Percentiles rank a stretch among this genome's conserved stretches.
phyloP scores from a whole-genome alignment of 1,140 invertebrate genomes.

The Pogonus chalceus region DNA sequence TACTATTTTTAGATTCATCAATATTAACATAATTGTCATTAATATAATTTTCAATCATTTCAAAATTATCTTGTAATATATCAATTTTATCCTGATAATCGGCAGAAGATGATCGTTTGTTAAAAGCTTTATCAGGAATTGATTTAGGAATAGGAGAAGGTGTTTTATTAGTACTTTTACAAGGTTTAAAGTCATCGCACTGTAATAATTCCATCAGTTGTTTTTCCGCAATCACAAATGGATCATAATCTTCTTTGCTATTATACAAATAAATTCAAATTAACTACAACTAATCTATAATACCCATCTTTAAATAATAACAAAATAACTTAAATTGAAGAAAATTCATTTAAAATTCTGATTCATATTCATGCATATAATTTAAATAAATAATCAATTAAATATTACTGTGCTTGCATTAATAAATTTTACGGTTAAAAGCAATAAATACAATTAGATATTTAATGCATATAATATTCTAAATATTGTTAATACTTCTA shows the following conservation, averaged over 20 bases:
- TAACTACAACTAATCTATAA: too few relatives aligned
- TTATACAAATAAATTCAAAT: constrained; percentile 31
- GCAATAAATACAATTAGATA: too few relatives aligned
- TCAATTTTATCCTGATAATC: constrained; percentile 29
- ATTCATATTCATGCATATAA: too few relatives aligned
- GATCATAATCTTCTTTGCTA: constrained; percentile 45
- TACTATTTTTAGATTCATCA: background rate
- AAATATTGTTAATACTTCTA: too few relatives aligned
- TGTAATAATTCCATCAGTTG: constrained; percentile 57
- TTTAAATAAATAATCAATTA: too few relatives aligned
- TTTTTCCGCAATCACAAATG: constrained; percentile 54
- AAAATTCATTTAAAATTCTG: too few relatives aligned
- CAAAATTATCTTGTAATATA: constrained; percentile 27
- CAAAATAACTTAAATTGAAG: too few relatives aligned
- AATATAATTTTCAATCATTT: constrained; percentile 28
- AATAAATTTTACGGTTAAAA: too few relatives aligned
- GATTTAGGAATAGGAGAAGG: background rate
- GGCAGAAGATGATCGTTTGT: background rate
- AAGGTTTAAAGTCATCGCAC: constrained; percentile 28
- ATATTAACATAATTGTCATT: constrained; percentile 21
- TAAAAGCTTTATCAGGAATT: constrained; percentile 12
- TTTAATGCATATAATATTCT: too few relatives aligned
- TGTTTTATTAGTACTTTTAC: constrained; percentile 15
- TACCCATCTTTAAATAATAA: too few relatives aligned
- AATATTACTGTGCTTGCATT: too few relatives aligned